These are phyloP conservation scores for Drosophila leontia DNA, from an alignment of 1,140 invertebrate species.

Conservation along the genomic window DNA sequence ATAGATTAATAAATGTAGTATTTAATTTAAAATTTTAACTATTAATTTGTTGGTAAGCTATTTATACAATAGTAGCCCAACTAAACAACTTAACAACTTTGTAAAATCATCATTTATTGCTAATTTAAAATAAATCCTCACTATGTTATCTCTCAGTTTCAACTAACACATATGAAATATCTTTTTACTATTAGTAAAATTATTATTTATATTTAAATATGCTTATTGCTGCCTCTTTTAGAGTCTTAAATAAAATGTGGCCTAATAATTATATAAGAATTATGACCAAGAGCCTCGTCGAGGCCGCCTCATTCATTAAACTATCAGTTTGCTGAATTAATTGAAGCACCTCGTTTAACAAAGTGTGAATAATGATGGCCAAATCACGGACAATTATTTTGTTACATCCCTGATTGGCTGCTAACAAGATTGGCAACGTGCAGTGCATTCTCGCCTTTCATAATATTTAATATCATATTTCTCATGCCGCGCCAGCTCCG, in stretches of 20 bases:
- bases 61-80: neutral
- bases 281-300: neutral
- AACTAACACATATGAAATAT: neutral
- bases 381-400: slow-evolving; percentile 53
- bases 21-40: neutral
- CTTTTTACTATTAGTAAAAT: neutral
- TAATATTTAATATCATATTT: slow-evolving; percentile 76
- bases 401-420: slow-evolving; percentile 56
- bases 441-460: slow-evolving; percentile 54
- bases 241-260: neutral
- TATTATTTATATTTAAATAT: neutral
- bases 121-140: no score
- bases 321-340: slow-evolving; percentile 38
- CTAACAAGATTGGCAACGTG: slow-evolving; percentile 72
- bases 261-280: slow-evolving; percentile 28
- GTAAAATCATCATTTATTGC: no score
- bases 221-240: neutral
- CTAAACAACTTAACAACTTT: no score
- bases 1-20: neutral
- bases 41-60: neutral
- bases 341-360: slow-evolving; percentile 42
- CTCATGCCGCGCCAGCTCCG: slow-evolving; percentile 53
- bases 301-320: slow-evolving; percentile 20
- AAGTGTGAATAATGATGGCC: slow-evolving; percentile 47
- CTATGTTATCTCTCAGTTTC: neutral